phyloP scores from a whole-genome alignment of 2,888 invertebrate genomes.

The Trypoxylon attenuatum region DNA sequence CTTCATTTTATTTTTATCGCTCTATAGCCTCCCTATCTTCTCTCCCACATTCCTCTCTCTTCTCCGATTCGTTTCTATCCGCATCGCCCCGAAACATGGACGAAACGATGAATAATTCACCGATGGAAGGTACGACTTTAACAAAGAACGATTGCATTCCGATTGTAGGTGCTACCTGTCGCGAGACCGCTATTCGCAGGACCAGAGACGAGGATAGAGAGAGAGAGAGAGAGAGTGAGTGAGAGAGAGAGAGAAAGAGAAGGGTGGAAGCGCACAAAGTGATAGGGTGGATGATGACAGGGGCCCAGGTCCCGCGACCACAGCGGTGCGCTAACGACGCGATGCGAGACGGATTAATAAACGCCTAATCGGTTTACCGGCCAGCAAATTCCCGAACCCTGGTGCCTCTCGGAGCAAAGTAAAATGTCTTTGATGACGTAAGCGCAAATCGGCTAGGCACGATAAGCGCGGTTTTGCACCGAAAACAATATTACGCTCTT shows the following conservation, averaged over 20 bases:
- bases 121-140: conserved; percentile 45
- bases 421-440: conserved; percentile 45
- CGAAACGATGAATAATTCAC: conserved; percentile 49
- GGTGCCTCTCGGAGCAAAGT: conserved; percentile 22
- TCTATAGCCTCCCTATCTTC: too few relatives aligned
- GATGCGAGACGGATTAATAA: conserved; percentile 32
- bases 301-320: too few relatives aligned
- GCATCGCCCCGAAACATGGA: conserved; percentile 36
- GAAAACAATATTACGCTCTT: conserved; percentile 47
- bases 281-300: too few relatives aligned
- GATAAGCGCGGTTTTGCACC: conserved; percentile 36
- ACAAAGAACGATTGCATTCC: conserved; percentile 39
- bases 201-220: too few relatives aligned
- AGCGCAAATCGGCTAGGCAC: conserved; percentile 41
- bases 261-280: too few relatives aligned
- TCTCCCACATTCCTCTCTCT: too few relatives aligned
- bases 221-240: too few relatives aligned
- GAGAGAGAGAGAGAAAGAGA: too few relatives aligned
- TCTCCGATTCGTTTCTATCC: too few relatives aligned
- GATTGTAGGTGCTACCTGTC: too few relatives aligned
- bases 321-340: not conserved
- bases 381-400: conserved; percentile 31
- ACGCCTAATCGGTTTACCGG: conserved; percentile 51
- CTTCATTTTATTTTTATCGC: conserved; percentile 45
- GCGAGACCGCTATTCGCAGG: too few relatives aligned